Conservation (phyloP, 2,888 invertebrate genomes). For the Willowsia nigromaculata region DNA sequence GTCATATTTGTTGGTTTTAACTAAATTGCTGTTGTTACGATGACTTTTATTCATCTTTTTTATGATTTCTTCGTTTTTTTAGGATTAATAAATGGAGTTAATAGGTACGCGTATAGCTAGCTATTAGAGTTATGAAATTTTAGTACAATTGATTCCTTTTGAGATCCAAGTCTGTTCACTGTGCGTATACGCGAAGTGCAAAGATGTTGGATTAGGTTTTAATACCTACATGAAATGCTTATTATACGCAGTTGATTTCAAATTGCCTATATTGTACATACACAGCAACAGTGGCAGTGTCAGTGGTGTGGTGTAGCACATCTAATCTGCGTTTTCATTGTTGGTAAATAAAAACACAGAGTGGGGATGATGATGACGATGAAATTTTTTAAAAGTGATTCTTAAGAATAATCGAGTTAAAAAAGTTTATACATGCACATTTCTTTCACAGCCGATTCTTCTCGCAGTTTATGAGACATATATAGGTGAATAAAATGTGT, state of each 20-base stretch:
- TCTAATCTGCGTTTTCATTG: not conserved
- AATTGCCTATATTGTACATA: not conserved
- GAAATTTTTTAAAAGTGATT: not conserved
- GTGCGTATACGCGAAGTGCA: not conserved
- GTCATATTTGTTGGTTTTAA: not conserved
- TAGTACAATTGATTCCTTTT: not conserved
- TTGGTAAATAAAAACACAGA: conserved; percentile 10
- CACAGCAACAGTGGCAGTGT: not conserved
- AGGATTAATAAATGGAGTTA: no score
- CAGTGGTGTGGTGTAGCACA: not conserved
- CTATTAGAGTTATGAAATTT: not conserved
- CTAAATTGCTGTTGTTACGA: no score
- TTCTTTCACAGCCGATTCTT: not conserved
- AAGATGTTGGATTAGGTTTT: not conserved
- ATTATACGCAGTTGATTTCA: no score
- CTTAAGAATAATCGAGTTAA: not conserved
- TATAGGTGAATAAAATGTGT: not conserved
- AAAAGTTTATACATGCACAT: not conserved
- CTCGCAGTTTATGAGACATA: not conserved
- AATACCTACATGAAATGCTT: not conserved
- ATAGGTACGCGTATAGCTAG: no score
- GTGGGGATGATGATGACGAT: not conserved
- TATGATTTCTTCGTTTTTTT: not conserved
- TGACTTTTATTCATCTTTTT: not conserved
- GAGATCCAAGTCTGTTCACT: not conserved